Base-by-base conservation (phyloP, 2,113 vertebrate genomes). In the Cairina moschata region DNA sequence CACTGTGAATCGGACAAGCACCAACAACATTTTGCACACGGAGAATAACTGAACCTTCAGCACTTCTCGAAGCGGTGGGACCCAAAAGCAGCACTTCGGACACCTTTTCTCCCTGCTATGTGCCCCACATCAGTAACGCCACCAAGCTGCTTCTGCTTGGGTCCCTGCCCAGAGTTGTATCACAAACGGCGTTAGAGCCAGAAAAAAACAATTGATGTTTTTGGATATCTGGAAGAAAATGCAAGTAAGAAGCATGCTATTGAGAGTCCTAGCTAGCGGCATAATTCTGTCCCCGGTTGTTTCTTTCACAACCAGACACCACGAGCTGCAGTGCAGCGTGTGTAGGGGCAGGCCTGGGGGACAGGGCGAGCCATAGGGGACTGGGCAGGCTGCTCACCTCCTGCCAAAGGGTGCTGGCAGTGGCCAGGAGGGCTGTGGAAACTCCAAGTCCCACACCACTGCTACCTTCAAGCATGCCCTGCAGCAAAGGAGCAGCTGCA, bases 11-110 rank as follows among this genome's bases (percentile, higher is more conserved):
- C 32, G 31, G n/a, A 44, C 31, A 36, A 80, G 58, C 6, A 2
- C 31, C 5, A 42, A 18, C 34, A 68, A 16, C 63, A 8, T 60
- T 74, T 91, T 58, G 55, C 38, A 90, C 48, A 1, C 11, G 56
- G 14, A 77, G 34, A 67, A 74, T 34, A 80, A 54, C 10, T 11
- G 13, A 90, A 40, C 75, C 34, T 20, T 36, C 69, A 52, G 28
- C 40, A 62, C 44, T 73, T 72, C 46, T 34, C 48, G 12, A 89
- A 81, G 52, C 2, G 11, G 42, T 10, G 31, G 17, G 42, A 55
- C 22, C 50, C 20, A 38, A 50, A 48, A 44, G 6, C 0, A 0
- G 42, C 26, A 18, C 23, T 62, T 10, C 4, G 17, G 75, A 50
- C 50, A 31, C 29, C 77, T 21, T 13, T 1, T 10, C 34, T 62